Conservation (phyloP, 2,888 invertebrate genomes). For the Caenorhabditis uteleia region DNA sequence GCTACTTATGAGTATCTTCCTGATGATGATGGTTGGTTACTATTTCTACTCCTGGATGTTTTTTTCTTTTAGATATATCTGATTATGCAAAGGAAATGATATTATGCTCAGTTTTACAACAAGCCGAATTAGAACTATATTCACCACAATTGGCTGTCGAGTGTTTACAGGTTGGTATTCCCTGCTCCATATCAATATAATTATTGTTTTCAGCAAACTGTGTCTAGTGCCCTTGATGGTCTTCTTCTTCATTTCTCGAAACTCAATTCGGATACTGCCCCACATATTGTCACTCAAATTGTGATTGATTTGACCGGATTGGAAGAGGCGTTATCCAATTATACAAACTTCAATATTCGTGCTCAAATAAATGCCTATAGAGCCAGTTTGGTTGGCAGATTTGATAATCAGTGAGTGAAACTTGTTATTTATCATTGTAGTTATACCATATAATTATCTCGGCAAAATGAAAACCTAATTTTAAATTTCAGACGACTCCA, state of each 20-base stretch:
- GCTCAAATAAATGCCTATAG: constrained; percentile 48
- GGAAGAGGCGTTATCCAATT: constrained; percentile 61
- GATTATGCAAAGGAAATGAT: constrained; percentile 68
- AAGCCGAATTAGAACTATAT: constrained; percentile 64
- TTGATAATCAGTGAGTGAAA: constrained; percentile 52
- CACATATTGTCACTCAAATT: constrained; percentile 54
- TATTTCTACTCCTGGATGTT: not conserved
- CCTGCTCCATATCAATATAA: not conserved
- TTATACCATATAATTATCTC: too few relatives aligned
- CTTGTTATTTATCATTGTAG: not conserved
- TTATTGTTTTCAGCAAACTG: constrained; percentile 30
- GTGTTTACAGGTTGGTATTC: constrained; percentile 45
- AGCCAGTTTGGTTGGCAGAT: constrained; percentile 42
- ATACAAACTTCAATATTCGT: constrained; percentile 44
- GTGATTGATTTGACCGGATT: constrained; percentile 67
- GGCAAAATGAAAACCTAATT: not conserved
- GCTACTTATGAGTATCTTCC: constrained; percentile 58
- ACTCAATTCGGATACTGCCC: constrained; percentile 24
- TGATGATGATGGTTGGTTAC: constrained; percentile 50
- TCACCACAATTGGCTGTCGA: constrained; percentile 59
- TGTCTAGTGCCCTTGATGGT: constrained; percentile 29
- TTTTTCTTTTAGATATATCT: constrained; percentile 56
- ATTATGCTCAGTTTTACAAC: constrained; percentile 65
- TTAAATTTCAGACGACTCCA: constrained; percentile 54
- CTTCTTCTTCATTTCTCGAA: constrained; percentile 30